Evolutionary conservation across 2,888 invertebrate species (phyloP), one percentile per base, ranked within the genome.

Genomic region (Caenorhabditis macrosperma): DNA sequence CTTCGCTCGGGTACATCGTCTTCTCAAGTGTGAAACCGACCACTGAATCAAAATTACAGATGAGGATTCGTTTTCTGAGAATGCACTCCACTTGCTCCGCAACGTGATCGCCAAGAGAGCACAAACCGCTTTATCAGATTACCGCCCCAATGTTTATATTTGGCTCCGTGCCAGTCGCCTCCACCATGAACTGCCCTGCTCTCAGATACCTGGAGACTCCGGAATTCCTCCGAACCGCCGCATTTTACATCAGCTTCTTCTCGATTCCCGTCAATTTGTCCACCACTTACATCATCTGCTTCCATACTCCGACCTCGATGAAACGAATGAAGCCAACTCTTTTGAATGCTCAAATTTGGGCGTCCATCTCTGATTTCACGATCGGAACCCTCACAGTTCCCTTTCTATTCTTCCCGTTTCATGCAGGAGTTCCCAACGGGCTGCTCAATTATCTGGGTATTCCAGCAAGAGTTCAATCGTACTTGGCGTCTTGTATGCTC

Each of bases 311-410:
- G 0, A n/a, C n/a, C 15, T n/a, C 64, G 1, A 64, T 64, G 38
- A 38, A 38, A 17, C 26, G 38, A 0, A 52, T 64, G 28, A 35
- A 41, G 17, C 24, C 10, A 17, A 28, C 22, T 7, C n/a, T 64
- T 24, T 10, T 64, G n/a, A 64, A 64, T 38, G 17, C 52, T n/a
- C 52, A 64, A 28, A 33, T 64, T 38, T 64, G 64, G 64, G 24
- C 28, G 10, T 33, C 52, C 9, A 54, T 54, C 12, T 28, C 52
- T 10, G 64, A 64, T 12, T 26, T 22, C 9, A n/a, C 12, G 17
- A 24, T 64, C 28, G 41, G 26, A 0, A 50, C 48, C 28, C 17
- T 64, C 0, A 52, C 22, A 0, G 24, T 35, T 28, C 64, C 64
- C 7, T 38, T 52, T 1, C 4, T 64, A 12, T 35, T 64, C 4